A percentile compares a stretch with the other conserved stretches of the same genome.
Evolutionary conservation across 2,113 vertebrate genomes (phyloP).

Genomic region (human (Homo sapiens)): DNA sequence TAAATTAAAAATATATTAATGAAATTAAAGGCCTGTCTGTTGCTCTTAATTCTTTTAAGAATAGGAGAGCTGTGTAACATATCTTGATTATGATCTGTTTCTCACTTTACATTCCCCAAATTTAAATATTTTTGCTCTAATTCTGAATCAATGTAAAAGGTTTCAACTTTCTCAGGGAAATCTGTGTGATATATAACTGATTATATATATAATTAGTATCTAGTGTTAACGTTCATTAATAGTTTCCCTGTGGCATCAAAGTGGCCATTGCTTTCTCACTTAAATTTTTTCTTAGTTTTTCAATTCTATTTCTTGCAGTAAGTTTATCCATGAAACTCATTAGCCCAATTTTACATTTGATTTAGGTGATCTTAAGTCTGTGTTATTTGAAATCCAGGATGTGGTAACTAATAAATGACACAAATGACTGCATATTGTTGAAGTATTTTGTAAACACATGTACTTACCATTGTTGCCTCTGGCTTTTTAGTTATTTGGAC

Average conservation of each 20-base stretch:
- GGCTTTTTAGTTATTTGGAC: neutral
- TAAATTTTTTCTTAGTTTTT: slow-evolving; percentile 18
- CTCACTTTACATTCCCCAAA: neutral
- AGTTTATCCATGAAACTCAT: neutral
- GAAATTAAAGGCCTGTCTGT: neutral
- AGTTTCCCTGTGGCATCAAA: neutral
- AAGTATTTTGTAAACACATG: neutral
- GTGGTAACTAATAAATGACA: neutral
- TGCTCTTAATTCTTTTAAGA: slow-evolving; percentile 21
- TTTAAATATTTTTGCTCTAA: slow-evolving; percentile 42
- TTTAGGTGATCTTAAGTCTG: neutral
- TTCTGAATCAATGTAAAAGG: slow-evolving; percentile 25
- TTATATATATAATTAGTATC: neutral
- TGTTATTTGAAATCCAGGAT: neutral
- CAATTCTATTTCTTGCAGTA: neutral
- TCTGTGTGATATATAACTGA: neutral
- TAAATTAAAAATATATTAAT: no score
- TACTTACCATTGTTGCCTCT: neutral
- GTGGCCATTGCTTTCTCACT: neutral
- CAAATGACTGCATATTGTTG: neutral
- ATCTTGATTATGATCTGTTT: neutral
- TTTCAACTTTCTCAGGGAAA: neutral
- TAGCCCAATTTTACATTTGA: slow-evolving; percentile 24
- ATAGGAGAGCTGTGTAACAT: neutral
- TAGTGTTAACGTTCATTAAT: neutral